Percentiles rank a stretch among this genome's conserved stretches.
phyloP scores from a whole-genome alignment of 1,140 invertebrate species.

The Drosophila willistoni region DNA sequence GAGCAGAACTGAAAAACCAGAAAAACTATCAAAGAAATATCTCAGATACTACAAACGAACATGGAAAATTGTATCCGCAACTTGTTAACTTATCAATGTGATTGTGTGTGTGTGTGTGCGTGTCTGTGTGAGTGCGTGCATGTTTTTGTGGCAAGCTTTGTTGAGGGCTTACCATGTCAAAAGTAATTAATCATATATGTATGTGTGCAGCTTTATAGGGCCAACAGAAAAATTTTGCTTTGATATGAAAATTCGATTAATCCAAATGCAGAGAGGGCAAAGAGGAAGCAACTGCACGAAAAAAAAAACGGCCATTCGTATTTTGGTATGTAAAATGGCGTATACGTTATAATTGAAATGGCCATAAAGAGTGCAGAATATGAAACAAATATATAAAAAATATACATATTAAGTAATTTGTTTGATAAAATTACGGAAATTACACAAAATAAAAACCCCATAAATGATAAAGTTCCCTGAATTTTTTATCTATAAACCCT shows the following conservation, averaged over 20 bases:
- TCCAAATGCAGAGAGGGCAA: background rate
- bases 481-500: no score
- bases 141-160: background rate
- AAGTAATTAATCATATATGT: constrained; percentile 6
- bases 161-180: background rate
- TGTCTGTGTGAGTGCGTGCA: no score
- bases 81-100: no score
- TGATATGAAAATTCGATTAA: constrained; percentile 5
- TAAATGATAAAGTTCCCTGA: no score
- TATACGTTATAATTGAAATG: background rate
- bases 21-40: background rate
- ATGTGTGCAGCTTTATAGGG: no score
- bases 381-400: no score
- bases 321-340: background rate
- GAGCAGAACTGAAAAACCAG: background rate
- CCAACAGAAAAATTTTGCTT: background rate
- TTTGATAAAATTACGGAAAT: no score
- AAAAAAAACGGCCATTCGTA: background rate
- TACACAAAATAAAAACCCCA: background rate
- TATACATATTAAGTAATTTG: no score
- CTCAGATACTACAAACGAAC: background rate
- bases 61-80: constrained; percentile 5
- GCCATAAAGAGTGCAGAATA: background rate
- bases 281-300: no score
- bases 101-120: no score